Percentiles rank a stretch among this genome's conserved stretches.
phyloP scores from a whole-genome alignment of 2,888 invertebrate species.

The Tricholauxania praeusta region DNA sequence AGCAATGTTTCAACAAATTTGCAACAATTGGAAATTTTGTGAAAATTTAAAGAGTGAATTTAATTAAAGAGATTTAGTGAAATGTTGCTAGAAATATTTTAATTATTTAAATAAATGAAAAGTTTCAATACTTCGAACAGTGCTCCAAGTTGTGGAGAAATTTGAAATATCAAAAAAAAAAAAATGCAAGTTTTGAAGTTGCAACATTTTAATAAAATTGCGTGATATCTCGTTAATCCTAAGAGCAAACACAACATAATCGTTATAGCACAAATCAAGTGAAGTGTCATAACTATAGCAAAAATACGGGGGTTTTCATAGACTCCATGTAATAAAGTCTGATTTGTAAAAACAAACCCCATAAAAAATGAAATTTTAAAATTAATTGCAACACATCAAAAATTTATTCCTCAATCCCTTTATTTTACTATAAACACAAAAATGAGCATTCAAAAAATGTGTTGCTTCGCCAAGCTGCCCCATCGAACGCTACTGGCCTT shows the following conservation, averaged over 20 bases:
- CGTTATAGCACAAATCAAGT: neutral
- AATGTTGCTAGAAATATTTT: no score
- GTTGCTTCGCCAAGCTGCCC: constrained; percentile 10
- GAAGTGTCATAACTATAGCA: neutral
- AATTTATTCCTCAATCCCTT: neutral
- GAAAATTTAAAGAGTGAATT: neutral
- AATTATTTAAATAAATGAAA: constrained; percentile 13
- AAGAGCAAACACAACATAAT: constrained; percentile 13
- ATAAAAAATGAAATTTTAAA: neutral
- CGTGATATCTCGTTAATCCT: no score
- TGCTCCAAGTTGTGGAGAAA: neutral
- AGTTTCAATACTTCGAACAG: no score
- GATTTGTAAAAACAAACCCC: neutral
- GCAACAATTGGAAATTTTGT: neutral
- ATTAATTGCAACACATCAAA: neutral
- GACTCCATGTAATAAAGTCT: neutral
- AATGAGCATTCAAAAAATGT: neutral
- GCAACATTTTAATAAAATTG: constrained; percentile 40
- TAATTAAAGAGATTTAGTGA: no score
- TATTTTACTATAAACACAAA: neutral
- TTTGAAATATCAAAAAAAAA: constrained; percentile 42
- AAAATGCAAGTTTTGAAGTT: constrained; percentile 40
- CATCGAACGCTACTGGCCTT: constrained; percentile 11
- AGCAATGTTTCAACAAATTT: constrained; percentile 1
- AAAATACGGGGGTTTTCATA: neutral